phyloP scores from a whole-genome alignment of 2,888 invertebrate genomes.

The Lasioglossum vierecki region DNA sequence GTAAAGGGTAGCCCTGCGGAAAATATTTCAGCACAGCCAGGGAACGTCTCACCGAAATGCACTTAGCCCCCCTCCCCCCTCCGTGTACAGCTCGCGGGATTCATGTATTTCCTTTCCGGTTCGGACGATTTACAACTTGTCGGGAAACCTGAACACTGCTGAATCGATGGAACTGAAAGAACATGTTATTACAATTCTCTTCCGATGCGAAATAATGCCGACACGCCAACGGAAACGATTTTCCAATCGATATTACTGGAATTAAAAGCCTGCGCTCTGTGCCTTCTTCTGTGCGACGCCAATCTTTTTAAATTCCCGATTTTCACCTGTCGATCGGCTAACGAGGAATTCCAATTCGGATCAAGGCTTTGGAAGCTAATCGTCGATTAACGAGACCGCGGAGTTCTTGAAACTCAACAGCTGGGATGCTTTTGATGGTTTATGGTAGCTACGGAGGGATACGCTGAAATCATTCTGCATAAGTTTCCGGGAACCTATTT shows the following conservation, averaged over 20 bases:
- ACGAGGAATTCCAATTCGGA: not conserved
- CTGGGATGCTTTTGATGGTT: not conserved
- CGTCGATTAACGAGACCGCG: not conserved
- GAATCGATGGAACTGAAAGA: not conserved
- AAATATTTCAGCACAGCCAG: conserved; percentile 18
- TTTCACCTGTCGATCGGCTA: not conserved
- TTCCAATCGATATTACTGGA: not conserved
- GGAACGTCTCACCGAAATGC: conserved; percentile 9
- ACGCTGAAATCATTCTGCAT: no score
- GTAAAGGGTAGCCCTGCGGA: not conserved
- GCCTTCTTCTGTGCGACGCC: no score
- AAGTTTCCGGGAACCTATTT: no score
- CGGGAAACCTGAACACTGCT: no score
- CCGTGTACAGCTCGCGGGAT: not conserved
- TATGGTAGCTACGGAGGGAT: not conserved
- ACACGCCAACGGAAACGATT: not conserved
- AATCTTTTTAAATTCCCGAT: not conserved
- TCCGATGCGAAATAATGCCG: not conserved
- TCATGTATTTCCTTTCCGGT: not conserved
- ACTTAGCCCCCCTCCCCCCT: not conserved
- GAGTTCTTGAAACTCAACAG: not conserved
- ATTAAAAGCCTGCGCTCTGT: not conserved
- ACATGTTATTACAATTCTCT: not conserved
- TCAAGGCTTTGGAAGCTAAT: not conserved
- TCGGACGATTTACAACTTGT: not conserved